Evolutionary conservation across 2,797 vertebrate genomes (phyloP), one percentile per base, ranked within the genome.

Genomic region (Avahi laniger): DNA sequence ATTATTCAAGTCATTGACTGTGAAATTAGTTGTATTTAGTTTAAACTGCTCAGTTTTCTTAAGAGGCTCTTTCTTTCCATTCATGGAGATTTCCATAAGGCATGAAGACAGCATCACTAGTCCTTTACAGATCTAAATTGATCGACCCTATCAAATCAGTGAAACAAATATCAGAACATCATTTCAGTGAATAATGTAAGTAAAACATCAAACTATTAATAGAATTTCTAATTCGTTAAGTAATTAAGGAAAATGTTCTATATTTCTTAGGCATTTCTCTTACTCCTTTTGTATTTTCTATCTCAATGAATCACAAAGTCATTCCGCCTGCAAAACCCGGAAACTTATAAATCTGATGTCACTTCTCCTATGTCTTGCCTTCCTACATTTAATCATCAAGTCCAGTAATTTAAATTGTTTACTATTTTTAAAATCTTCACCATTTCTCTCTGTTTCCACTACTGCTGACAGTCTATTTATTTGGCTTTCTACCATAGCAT

Each of bases 21-120:
- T 95, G 93, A 96, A 96, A 97, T 96, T 94, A 95, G n/a, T 83
- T 83, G 35, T 95, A 57, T 89, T 97, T 96, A 69, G 48, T 69
- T 94, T 97, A 94, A 97, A 94, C 35, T 30, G 43, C 35, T 95
- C 85, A 50, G 26, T 78, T 93, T 22, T 82, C 86, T 26, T 84
- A 43, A 96, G 65, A 80, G 92, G 48, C 18, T 86, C 43, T 69
- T 33, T 86, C 43, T 69, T 33, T 63, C 2, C 43, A 83, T n/a
- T 95, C 70, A 52, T 28, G 3, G 17, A 93, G 43, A 89, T 87
- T 63, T 88, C 54, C 81, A 3, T 43, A 79, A 92, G 91, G 86
- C 46, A 63, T 78, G 30, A 95, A 70, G 61, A 22, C 75, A 80
- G 28, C 18, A 46, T 65, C 54, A 48, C 18, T 81, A 61, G n/a